Evolutionary conservation across 2,888 invertebrate genomes (phyloP).

Genomic region (Chamaedrilus cognettii): DNA sequence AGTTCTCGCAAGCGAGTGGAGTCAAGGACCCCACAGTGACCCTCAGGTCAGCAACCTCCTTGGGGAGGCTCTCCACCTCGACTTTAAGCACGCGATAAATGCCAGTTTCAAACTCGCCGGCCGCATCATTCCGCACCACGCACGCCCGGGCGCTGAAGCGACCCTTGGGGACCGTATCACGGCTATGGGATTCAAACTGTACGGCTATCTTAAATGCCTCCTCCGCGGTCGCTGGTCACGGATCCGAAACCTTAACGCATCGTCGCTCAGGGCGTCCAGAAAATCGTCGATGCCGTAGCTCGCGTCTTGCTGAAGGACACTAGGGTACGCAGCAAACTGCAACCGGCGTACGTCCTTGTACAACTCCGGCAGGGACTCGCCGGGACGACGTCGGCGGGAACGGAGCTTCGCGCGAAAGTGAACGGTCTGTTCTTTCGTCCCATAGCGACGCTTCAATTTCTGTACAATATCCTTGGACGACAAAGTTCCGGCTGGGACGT

Average conservation of each 20-base stretch:
- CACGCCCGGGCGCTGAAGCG: conserved; percentile 59
- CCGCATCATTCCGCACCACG: too few species aligned
- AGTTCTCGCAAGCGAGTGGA: too few species aligned
- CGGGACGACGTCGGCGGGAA: background rate
- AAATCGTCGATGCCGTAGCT: too few species aligned
- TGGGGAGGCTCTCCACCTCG: too few species aligned
- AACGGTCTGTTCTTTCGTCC: background rate
- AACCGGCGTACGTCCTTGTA: background rate
- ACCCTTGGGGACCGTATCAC: conserved; percentile 34
- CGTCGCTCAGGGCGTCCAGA: too few species aligned
- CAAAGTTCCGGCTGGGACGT: background rate
- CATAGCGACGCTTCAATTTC: background rate
- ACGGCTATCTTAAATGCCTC: too few species aligned
- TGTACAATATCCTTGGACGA: background rate
- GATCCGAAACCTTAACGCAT: too few species aligned
- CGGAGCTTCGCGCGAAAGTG: background rate
- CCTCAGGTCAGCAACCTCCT: too few species aligned
- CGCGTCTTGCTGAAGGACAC: too few species aligned
- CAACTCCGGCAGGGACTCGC: background rate
- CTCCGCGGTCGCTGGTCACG: too few species aligned
- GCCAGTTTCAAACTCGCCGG: background rate
- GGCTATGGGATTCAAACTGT: conserved; percentile 65
- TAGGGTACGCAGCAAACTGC: background rate
- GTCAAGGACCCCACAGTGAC: too few species aligned
- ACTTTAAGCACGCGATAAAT: too few species aligned